A percentile compares a stretch with the other conserved stretches of the same genome.
phyloP scores from a whole-genome alignment of 30 jellyfish, hydroid and myxozoan genomes.

The Morbakka virulenta region DNA sequence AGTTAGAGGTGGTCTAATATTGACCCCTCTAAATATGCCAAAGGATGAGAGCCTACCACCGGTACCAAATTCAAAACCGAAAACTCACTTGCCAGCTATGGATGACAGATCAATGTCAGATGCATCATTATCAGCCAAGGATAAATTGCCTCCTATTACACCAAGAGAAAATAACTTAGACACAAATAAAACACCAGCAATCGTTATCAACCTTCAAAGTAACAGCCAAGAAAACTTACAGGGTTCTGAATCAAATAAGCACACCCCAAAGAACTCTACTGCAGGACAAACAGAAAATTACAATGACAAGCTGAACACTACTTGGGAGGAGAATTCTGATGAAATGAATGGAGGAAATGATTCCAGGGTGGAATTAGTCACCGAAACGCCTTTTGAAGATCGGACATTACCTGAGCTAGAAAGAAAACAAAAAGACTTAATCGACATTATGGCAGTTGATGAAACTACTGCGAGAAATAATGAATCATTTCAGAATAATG shows the following conservation, averaged over 20 bases:
- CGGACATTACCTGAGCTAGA: too few species aligned
- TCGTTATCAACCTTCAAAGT: too few species aligned
- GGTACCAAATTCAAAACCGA: neutral
- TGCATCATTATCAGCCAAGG: neutral
- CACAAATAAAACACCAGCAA: too few species aligned
- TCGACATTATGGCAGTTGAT: too few species aligned
- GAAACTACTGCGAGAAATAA: too few species aligned
- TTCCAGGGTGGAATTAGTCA: neutral
- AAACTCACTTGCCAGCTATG: neutral
- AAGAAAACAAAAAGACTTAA: too few species aligned
- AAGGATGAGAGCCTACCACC: neutral
- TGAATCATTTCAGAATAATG: too few species aligned
- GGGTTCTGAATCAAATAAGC: too few species aligned
- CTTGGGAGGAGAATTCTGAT: neutral
- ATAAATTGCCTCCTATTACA: neutral
- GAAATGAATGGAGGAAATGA: neutral
- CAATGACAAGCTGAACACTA: neutral
- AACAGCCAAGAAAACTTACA: too few species aligned
- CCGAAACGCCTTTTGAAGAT: too few species aligned
- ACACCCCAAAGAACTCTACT: too few species aligned
- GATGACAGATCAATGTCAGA: neutral
- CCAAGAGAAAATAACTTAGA: neutral
- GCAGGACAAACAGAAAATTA: neutral
- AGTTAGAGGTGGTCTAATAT: neutral
- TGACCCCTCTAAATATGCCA: neutral